Conservation (phyloP, 2,797 vertebrate genomes). For the Melanotaenia pygmaea region DNA sequence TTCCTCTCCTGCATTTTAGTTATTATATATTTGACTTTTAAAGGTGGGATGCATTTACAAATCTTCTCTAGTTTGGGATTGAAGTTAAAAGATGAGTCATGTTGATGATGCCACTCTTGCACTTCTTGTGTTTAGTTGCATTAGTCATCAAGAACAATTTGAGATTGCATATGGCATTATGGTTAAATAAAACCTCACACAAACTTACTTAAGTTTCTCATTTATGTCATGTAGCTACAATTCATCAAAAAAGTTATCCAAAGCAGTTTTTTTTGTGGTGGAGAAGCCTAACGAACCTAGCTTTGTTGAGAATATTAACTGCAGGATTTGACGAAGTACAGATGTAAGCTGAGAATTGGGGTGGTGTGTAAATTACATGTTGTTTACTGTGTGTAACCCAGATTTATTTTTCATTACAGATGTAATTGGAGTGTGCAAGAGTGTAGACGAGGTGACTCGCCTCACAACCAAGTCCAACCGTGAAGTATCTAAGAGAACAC, state of each 20-base stretch:
- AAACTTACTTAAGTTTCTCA: neutral
- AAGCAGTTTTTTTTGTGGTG: neutral
- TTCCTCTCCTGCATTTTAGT: constrained; percentile 38
- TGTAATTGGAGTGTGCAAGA: constrained; percentile 95
- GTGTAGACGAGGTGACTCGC: constrained; percentile 88
- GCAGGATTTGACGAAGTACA: neutral
- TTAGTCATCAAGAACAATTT: constrained; percentile 1
- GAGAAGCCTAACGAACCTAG: neutral
- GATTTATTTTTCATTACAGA: constrained; percentile 80
- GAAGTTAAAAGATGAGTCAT: neutral
- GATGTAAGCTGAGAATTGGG: neutral
- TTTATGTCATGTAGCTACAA: neutral
- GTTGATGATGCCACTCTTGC: neutral
- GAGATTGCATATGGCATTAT: neutral
- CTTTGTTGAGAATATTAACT: constrained; percentile 2
- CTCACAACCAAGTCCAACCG: constrained; percentile 90
- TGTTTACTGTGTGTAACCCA: neutral
- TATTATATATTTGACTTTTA: no score
- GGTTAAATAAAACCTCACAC: neutral
- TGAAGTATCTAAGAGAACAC: constrained; percentile 92
- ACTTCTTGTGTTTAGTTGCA: constrained; percentile 3
- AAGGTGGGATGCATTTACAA: no score
- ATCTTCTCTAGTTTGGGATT: constrained; percentile 11
- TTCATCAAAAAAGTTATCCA: neutral
- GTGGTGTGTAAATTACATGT: neutral